A percentile compares a stretch with the other conserved stretches of the same genome.
Conservation (phyloP, 2,888 invertebrate genomes). For the Ophioninae sp. region DNA sequence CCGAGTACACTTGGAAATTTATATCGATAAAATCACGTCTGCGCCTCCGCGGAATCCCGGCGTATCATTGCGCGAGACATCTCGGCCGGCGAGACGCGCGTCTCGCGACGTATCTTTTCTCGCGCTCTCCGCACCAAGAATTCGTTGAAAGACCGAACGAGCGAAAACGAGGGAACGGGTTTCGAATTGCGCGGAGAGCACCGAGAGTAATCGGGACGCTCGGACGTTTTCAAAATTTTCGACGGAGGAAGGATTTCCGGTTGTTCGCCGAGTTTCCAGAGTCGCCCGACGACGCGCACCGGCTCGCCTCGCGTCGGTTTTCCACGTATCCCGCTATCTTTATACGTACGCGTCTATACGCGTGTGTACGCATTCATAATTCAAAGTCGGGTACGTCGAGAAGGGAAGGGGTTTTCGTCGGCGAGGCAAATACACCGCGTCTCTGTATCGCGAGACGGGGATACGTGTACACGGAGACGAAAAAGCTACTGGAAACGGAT, state of each 20-base stretch:
- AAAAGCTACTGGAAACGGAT: constrained; percentile 26
- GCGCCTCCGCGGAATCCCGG: neutral
- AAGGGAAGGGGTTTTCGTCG: constrained; percentile 20
- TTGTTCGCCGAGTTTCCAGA: too few species aligned
- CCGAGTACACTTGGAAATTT: constrained; percentile 45
- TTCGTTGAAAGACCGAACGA: neutral
- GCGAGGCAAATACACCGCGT: neutral
- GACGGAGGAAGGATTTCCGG: too few species aligned
- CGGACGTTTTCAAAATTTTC: too few species aligned
- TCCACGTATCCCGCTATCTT: neutral
- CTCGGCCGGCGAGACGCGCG: neutral
- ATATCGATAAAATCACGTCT: constrained; percentile 50
- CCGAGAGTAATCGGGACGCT: too few species aligned
- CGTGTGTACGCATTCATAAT: neutral
- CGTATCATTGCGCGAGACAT: neutral
- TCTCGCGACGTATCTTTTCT: neutral
- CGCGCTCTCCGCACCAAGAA: neutral
- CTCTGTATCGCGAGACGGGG: neutral
- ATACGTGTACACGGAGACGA: neutral
- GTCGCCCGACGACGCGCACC: too few species aligned
- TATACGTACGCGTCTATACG: neutral
- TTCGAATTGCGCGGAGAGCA: neutral
- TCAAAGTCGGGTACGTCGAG: constrained; percentile 5
- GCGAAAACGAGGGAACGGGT: neutral
- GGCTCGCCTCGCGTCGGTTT: constrained; percentile 1